Evolutionary conservation across 2,113 vertebrate species (phyloP).

Genomic region (Maccullochella peelii): DNA sequence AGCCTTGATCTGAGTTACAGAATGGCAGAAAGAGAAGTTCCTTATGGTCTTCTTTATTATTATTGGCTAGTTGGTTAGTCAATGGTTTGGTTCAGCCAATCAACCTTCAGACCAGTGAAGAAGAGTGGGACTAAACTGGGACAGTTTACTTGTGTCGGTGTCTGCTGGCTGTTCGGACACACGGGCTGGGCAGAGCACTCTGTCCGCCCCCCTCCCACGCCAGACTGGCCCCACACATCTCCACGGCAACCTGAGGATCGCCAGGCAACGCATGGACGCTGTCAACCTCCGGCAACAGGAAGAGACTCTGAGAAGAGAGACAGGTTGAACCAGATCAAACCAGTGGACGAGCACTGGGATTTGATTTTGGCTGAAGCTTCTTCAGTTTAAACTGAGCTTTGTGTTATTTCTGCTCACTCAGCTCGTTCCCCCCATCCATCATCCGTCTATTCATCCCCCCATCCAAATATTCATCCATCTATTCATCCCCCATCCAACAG

Average conservation of each 20-base stretch:
- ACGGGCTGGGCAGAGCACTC: slow-evolving; percentile 92
- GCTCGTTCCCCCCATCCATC: background rate
- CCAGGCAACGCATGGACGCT: slow-evolving; percentile 88
- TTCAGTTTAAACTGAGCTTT: background rate
- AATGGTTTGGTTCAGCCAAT: no score
- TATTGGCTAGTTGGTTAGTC: no score
- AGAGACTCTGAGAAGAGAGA: slow-evolving; percentile 92
- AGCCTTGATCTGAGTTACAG: no score
- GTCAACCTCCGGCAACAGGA: slow-evolving; percentile 95
- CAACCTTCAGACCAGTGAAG: no score
- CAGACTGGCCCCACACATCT: slow-evolving; percentile 91
- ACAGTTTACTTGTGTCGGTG: slow-evolving; percentile 44
- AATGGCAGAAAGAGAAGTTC: no score
- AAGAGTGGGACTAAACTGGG: no score
- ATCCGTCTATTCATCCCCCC: background rate
- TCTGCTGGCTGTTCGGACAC: slow-evolving; percentile 85
- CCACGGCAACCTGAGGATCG: slow-evolving; percentile 88
- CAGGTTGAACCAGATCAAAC: slow-evolving; percentile 10
- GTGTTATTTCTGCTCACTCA: background rate
- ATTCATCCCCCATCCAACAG: background rate
- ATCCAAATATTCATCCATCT: background rate
- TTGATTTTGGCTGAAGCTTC: background rate
- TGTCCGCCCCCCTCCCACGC: slow-evolving; percentile 92
- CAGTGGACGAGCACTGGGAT: background rate
- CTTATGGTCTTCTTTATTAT: no score